Percentiles rank a stretch among this genome's conserved stretches.
phyloP scores from a whole-genome alignment of 2,888 invertebrate genomes.

The Mylabris sibirica region DNA sequence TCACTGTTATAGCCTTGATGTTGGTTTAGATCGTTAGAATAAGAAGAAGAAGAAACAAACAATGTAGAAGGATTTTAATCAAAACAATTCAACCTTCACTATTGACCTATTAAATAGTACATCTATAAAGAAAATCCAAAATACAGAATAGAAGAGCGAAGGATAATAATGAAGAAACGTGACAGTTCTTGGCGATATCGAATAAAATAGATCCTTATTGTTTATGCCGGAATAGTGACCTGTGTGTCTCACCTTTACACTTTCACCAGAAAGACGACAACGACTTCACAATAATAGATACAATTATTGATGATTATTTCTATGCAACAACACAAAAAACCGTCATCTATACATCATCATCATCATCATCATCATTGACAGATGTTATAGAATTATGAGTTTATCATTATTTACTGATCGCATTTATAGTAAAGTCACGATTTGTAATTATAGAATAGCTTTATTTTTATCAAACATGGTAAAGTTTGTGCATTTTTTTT shows the following conservation, averaged over 20 bases:
- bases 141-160: neutral
- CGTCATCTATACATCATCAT: no score
- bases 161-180: neutral
- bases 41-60: neutral
- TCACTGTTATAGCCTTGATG: neutral
- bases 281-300: neutral
- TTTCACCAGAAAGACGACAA: neutral
- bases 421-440: neutral
- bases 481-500: neutral
- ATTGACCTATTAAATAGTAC: neutral
- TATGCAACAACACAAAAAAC: neutral
- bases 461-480: neutral
- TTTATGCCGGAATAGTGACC: slow-evolving; percentile 7
- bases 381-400: neutral
- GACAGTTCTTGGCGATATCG: neutral
- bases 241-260: neutral
- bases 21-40: neutral
- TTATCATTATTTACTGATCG: neutral
- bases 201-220: neutral
- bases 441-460: neutral
- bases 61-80: neutral
- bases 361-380: neutral
- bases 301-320: neutral
- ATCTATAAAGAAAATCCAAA: neutral
- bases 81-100: slow-evolving; percentile 2